Percentiles rank a stretch among this genome's conserved stretches.
Evolutionary conservation across 2,888 invertebrate species (phyloP).

Genomic region (Mesochorus sp.): DNA sequence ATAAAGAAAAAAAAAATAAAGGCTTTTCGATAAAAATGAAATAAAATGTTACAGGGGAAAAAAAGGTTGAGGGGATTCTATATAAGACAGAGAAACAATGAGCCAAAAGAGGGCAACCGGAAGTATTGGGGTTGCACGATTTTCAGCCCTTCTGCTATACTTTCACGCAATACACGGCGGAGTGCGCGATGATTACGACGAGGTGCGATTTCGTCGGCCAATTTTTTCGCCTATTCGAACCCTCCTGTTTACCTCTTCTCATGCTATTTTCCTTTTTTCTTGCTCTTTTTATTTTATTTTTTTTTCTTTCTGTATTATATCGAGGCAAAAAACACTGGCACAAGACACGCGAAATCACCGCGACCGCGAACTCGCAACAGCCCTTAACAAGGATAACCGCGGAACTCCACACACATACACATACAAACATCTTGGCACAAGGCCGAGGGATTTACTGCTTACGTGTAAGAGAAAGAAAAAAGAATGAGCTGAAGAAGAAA

Average conservation of each 20-base stretch:
- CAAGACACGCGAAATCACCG: conserved; percentile 60
- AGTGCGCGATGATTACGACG: conserved; percentile 62
- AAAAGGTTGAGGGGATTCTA: conserved; percentile 32
- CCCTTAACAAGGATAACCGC: conserved; percentile 61
- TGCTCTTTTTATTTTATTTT: conserved; percentile 1
- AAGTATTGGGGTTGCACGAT: conserved; percentile 63
- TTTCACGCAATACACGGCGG: conserved; percentile 30
- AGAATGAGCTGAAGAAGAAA: conserved; percentile 27
- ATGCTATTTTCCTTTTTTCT: conserved; percentile 18
- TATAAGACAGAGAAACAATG: conserved; percentile 19
- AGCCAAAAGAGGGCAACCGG: conserved; percentile 48
- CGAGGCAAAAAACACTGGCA: conserved; percentile 5
- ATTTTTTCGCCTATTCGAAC: conserved; percentile 57
- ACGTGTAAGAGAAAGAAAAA: conserved; percentile 44
- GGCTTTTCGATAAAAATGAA: conserved; percentile 69
- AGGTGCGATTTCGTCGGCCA: conserved; percentile 63
- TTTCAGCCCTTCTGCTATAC: conserved; percentile 3
- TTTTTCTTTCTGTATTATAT: conserved; percentile 23
- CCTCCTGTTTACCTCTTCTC: conserved; percentile 33
- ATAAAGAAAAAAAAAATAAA: conserved; percentile 19
- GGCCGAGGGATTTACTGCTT: conserved; percentile 52
- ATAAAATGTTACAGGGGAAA: conserved; percentile 58
- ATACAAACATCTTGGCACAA: not conserved
- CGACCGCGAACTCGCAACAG: conserved; percentile 32
- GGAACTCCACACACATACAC: conserved; percentile 15